A percentile compares a stretch with the other conserved stretches of the same genome.
phyloP scores from a whole-genome alignment of 2,888 invertebrate species.

The Drosophila ezoana region DNA sequence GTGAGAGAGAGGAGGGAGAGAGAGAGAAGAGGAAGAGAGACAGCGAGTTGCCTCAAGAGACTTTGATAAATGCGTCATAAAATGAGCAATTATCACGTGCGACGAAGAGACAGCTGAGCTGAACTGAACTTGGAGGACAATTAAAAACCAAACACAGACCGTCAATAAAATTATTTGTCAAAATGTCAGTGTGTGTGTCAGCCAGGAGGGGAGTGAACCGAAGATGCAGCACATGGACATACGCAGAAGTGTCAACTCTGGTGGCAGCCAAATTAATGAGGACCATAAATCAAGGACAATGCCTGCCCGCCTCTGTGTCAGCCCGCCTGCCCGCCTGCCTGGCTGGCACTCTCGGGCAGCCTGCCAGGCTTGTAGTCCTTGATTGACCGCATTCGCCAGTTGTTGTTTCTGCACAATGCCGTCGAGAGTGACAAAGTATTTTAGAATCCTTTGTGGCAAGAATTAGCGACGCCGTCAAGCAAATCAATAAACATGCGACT shows the following conservation, averaged over 20 bases:
- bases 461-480: conserved; percentile 67
- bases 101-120: conserved; percentile 48
- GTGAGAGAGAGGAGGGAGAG: conserved; percentile 1
- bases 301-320: conserved; percentile 30
- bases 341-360: background rate
- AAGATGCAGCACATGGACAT: conserved; percentile 14
- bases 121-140: conserved; percentile 56
- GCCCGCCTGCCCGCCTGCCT: conserved; percentile 12
- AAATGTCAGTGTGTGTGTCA: conserved; percentile 63
- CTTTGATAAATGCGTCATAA: conserved; percentile 80
- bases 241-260: conserved; percentile 73
- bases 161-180: conserved; percentile 83
- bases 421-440: conserved; percentile 20
- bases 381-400: conserved; percentile 77
- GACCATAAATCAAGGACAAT: conserved; percentile 77
- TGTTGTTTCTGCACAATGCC: conserved; percentile 26
- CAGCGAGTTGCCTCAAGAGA: conserved; percentile 38
- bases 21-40: background rate
- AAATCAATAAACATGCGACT: conserved; percentile 74
- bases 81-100: conserved; percentile 82
- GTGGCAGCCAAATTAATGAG: conserved; percentile 74
- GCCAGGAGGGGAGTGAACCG: conserved; percentile 39
- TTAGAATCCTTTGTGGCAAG: conserved; percentile 46
- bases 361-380: conserved; percentile 60
- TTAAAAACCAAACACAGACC: conserved; percentile 78